A percentile compares a stretch with the other conserved stretches of the same genome.
These are phyloP conservation scores for Pheosia tremula DNA, from an alignment of 2,888 invertebrate species.

Conservation along the genomic window DNA sequence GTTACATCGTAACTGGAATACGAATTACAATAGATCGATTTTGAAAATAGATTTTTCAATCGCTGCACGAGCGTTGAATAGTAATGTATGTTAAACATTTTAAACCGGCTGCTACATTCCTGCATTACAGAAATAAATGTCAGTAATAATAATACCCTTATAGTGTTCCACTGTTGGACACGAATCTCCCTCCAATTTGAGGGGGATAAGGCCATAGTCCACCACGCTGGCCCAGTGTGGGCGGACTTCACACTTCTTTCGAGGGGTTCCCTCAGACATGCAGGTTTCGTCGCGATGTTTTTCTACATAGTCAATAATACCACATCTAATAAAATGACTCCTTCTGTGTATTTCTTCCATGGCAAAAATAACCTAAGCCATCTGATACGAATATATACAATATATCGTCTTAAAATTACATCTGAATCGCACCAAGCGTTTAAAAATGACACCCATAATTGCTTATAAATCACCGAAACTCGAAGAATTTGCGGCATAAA, in stretches of 20 bases:
- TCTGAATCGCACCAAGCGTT: constrained; percentile 8
- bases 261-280: too few relatives aligned
- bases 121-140: neutral
- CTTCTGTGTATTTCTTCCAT: neutral
- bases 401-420: neutral
- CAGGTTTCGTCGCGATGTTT: too few relatives aligned
- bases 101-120: neutral
- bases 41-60: constrained; percentile 1
- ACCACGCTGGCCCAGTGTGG: too few relatives aligned
- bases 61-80: constrained; percentile 5
- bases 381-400: neutral
- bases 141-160: too few relatives aligned
- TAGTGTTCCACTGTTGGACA: too few relatives aligned
- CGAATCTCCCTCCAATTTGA: too few relatives aligned
- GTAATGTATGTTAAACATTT: neutral
- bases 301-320: too few relatives aligned
- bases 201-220: too few relatives aligned
- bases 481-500: constrained; percentile 32
- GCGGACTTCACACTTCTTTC: too few relatives aligned
- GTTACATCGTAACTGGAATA: neutral
- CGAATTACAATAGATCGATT: neutral
- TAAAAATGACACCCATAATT: constrained; percentile 29
- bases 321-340: too few relatives aligned
- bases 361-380: neutral
- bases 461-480: constrained; percentile 27